Percentiles rank a stretch among this genome's conserved stretches.
Conservation (phyloP, 2,888 invertebrate species). For the Resseliella maxima region DNA sequence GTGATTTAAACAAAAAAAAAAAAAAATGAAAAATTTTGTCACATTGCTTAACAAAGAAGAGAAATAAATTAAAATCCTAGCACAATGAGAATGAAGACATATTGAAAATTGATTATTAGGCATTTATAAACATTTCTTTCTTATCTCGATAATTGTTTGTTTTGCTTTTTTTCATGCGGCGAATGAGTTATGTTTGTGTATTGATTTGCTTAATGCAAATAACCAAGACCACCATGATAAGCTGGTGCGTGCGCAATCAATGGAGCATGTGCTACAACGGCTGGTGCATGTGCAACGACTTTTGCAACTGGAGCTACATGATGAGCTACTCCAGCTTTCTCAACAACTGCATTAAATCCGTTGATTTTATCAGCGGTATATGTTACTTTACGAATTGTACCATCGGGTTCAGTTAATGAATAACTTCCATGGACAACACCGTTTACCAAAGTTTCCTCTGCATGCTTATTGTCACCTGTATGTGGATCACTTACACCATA, state of each 20-base stretch:
- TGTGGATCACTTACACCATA: conserved; percentile 76
- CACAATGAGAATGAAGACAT: conserved; percentile 24
- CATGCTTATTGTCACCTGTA: conserved; percentile 72
- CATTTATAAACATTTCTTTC: conserved; percentile 18
- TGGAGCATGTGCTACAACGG: not conserved
- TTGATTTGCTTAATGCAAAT: not conserved
- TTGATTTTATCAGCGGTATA: conserved; percentile 76
- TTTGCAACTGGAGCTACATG: conserved; percentile 60
- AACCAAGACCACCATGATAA: conserved; percentile 53
- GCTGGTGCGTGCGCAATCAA: not conserved
- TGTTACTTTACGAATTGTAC: conserved; percentile 73
- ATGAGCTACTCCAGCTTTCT: conserved; percentile 66
- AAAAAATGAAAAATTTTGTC: not conserved
- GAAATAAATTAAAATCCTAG: conserved; percentile 51
- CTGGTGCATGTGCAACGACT: conserved; percentile 57
- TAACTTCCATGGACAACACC: conserved; percentile 76
- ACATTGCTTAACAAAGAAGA: conserved; percentile 51
- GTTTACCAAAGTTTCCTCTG: conserved; percentile 71
- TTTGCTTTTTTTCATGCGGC: not conserved
- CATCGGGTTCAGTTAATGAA: conserved; percentile 74
- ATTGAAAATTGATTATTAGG: conserved; percentile 27
- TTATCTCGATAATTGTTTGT: conserved; percentile 26
- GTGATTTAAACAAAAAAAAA: not conserved
- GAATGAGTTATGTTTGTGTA: not conserved
- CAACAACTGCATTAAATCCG: conserved; percentile 77